These are phyloP conservation scores for Bombus fervidus DNA, from an alignment of 1,140 invertebrate species.

Conservation along the genomic window DNA sequence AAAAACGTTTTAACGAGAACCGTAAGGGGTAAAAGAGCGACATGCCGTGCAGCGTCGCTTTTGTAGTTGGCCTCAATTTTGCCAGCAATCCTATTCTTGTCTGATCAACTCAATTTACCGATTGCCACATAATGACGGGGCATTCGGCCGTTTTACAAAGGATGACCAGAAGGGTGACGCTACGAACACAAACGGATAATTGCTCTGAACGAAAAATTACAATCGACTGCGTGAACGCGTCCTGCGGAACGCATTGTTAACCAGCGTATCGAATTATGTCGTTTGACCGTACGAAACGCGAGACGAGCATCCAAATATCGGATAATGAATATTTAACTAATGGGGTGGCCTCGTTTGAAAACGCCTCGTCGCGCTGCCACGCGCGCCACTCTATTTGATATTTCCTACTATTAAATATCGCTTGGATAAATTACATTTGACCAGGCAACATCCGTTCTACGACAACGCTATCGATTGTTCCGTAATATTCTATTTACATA, in stretches of 20 bases:
- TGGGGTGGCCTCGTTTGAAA: conserved; percentile 32
- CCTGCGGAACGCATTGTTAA: conserved; percentile 14
- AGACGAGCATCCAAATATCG: conserved; percentile 47
- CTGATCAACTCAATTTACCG: conserved; percentile 20
- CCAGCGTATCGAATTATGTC: conserved; percentile 41
- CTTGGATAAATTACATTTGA: conserved; percentile 45
- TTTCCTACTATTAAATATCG: conserved; percentile 44
- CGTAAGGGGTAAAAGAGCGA: background rate
- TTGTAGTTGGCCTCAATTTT: conserved; percentile 2
- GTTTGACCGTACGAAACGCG: conserved; percentile 31
- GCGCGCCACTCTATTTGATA: conserved; percentile 28
- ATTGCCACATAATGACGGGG: conserved; percentile 30
- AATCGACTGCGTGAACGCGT: background rate
- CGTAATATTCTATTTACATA: conserved; percentile 12
- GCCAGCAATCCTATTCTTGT: background rate
- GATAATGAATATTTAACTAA: conserved; percentile 55
- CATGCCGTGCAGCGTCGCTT: background rate
- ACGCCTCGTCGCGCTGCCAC: background rate
- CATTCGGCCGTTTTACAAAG: conserved; percentile 6
- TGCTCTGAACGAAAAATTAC: conserved; percentile 4
- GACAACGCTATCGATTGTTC: conserved; percentile 31
- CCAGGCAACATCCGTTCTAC: background rate
- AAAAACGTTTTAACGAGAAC: too few species aligned
- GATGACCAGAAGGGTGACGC: background rate
- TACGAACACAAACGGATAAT: background rate